These are phyloP conservation scores for Oreochromis grahami DNA, from an alignment of 2,797 vertebrate species.

Conservation along the genomic window DNA sequence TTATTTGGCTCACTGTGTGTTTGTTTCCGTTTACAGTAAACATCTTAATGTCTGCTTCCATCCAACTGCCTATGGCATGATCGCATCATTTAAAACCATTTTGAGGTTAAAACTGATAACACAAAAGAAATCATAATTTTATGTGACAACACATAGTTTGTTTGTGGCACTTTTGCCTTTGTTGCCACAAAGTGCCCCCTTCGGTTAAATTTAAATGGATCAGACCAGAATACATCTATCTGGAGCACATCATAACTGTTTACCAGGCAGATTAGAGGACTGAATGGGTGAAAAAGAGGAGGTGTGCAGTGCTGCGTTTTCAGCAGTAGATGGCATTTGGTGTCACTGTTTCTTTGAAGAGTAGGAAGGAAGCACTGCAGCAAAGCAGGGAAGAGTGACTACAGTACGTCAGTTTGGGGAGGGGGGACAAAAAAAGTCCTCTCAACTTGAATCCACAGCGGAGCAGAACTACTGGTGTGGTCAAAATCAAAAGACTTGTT, in stretches of 20 bases:
- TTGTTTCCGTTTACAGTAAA: not conserved
- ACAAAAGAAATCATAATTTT: not conserved
- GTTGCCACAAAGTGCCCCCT: not conserved
- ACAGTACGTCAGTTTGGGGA: not conserved
- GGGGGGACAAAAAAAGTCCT: not conserved
- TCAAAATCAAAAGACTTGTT: slow-evolving; percentile 39
- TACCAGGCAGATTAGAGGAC: not conserved
- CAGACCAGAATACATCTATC: not conserved
- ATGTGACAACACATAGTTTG: not conserved
- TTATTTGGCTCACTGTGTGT: not conserved
- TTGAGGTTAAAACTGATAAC: not conserved
- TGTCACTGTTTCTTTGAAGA: slow-evolving; percentile 16
- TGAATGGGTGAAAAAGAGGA: not conserved
- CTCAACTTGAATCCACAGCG: slow-evolving; percentile 15
- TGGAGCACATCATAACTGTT: not conserved
- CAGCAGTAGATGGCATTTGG: slow-evolving; percentile 54
- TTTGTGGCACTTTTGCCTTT: not conserved
- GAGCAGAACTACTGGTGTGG: slow-evolving; percentile 29
- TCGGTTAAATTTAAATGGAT: not conserved
- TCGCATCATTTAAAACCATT: not conserved
- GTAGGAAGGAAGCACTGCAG: slow-evolving; percentile 38
- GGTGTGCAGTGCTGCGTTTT: not conserved
- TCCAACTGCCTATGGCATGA: not conserved
- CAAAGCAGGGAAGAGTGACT: slow-evolving; percentile 24
- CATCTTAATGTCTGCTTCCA: not conserved